Conservation (phyloP, 92 coral and sea anemone genomes). For the Siderastrea siderea region DNA sequence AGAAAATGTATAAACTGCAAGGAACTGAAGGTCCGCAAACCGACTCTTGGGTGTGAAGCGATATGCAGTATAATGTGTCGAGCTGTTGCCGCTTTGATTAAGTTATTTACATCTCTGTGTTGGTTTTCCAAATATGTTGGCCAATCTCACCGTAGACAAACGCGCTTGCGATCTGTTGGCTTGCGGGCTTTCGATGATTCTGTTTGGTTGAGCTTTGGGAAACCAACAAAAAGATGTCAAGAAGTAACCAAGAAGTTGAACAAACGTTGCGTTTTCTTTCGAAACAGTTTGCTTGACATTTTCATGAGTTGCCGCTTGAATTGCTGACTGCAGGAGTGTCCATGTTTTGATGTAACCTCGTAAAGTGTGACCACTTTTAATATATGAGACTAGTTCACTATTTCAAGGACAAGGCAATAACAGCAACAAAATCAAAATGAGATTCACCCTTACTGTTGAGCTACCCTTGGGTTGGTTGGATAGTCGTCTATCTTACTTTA, state of each 20-base stretch:
- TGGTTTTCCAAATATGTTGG: background rate
- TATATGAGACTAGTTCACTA: too few species aligned
- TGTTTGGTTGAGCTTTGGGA: background rate
- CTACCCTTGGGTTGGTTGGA: too few species aligned
- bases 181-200: background rate
- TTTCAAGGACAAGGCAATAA: background rate
- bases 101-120: background rate
- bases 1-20: conserved; percentile 63
- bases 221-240: background rate
- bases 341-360: too few species aligned
- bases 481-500: too few species aligned
- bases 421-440: background rate
- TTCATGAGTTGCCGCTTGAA: background rate
- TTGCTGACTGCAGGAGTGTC: background rate
- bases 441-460: too few species aligned
- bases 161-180: background rate
- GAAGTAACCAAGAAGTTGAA: background rate
- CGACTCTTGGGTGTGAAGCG: conserved; percentile 94
- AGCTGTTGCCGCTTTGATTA: background rate
- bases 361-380: too few species aligned
- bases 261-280: background rate
- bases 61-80: background rate
- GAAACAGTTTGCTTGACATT: background rate
- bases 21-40: conserved; percentile 79
- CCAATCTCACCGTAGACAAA: background rate